Evolutionary conservation across 2,797 vertebrate genomes (phyloP), one percentile per base, ranked within the genome.

Genomic region (Bufotes viridis): DNA sequence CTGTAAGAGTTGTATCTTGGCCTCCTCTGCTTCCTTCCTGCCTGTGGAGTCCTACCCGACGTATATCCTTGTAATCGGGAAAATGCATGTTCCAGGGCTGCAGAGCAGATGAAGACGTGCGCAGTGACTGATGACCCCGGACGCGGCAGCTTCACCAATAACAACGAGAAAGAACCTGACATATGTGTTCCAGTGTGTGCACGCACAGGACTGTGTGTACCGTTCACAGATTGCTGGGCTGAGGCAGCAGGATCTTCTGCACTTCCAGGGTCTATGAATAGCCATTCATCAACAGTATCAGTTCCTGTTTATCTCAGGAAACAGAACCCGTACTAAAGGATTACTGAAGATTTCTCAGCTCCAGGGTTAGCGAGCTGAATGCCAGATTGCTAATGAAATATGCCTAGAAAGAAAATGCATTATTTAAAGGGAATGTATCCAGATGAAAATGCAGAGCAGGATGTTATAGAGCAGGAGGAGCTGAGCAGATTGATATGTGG

Each of bases 21-120:
- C 61, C 82, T 87, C 88, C 85, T 81, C 18, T n/a, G 53, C 51
- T 63, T 86, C 79, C 87, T 78, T 84, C 87, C 74, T 61, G 22
- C 26, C 72, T 49, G 70, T 4, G 5, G 57, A 89, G 57, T 34
- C 72, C 83, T 57, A 26, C 57, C 57, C 51, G 8, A 26, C 18
- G 60, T 76, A 53, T 22, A 53, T 76, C 49, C 72, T 51, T 53
- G 49, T n/a, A 76, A 14, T 11, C 74, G 57, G 80, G 69, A 67
- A 24, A 81, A 18, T 42, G 8, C 20, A 63, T 3, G 55, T 70
- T 24, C 42, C 20, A 74, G 61, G 65, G 6, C 34, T 53, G 34
- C 42, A 29, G n/a, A 34, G 65, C 18, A 75, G 65, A 78, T 29
- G 24, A 81, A 24, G 63, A 42, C 22, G n/a, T 75, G 15, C 63